Percentiles rank a stretch among this genome's conserved stretches.
phyloP scores from a whole-genome alignment of 2,888 invertebrate species.

The Apeira syringaria region DNA sequence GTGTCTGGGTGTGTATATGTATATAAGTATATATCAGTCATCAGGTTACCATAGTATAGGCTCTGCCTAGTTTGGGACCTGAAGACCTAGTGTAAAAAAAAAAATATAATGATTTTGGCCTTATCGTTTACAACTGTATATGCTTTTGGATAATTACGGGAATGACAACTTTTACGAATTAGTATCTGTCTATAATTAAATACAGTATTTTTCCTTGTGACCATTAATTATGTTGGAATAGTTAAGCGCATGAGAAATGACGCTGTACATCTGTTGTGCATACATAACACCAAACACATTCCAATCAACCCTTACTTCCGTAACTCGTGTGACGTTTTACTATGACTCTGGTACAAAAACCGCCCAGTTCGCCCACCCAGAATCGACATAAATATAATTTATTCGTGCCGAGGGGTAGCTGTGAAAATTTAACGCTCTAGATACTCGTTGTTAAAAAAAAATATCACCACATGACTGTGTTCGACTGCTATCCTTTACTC shows the following conservation, averaged over 20 bases:
- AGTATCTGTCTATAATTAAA: too few species aligned
- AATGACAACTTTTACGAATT: too few species aligned
- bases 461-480: constrained; percentile 65
- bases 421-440: constrained; percentile 72
- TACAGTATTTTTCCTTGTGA: neutral
- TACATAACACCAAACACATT: constrained; percentile 49
- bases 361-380: constrained; percentile 68
- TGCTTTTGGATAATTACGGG: too few species aligned
- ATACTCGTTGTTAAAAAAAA: constrained; percentile 53
- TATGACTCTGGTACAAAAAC: constrained; percentile 64
- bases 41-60: too few species aligned
- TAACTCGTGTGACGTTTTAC: constrained; percentile 54
- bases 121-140: too few species aligned
- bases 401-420: constrained; percentile 71
- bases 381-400: constrained; percentile 78
- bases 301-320: constrained; percentile 73
- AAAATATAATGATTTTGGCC: too few species aligned
- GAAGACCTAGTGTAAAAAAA: too few species aligned
- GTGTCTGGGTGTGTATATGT: too few species aligned
- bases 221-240: constrained; percentile 18
- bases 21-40: too few species aligned
- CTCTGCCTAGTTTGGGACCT: too few species aligned
- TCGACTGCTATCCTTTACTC: constrained; percentile 52
- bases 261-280: constrained; percentile 56
- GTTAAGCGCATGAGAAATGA: constrained; percentile 19